These are phyloP conservation scores for Drosophila nr. perissopoda DNA, from an alignment of 2,888 invertebrate species.

Conservation along the genomic window DNA sequence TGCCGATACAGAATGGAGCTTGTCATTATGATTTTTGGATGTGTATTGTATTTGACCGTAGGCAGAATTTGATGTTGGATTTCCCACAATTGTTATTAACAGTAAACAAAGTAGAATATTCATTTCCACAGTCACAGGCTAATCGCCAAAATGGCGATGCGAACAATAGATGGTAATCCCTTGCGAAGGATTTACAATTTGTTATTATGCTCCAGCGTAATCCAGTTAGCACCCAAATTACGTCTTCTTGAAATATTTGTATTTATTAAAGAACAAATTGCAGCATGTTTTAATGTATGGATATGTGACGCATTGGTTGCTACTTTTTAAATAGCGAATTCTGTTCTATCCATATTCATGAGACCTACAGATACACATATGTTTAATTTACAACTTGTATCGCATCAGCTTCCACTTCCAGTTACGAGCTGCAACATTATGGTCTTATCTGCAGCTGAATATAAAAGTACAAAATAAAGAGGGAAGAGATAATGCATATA, in stretches of 20 bases:
- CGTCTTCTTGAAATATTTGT: background rate
- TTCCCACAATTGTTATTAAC: constrained; percentile 37
- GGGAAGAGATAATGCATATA: background rate
- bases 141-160: constrained; percentile 39
- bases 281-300: background rate
- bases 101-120: constrained; percentile 56
- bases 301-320: constrained; percentile 5
- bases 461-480: background rate
- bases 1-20: background rate
- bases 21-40: constrained; percentile 16
- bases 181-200: constrained; percentile 5
- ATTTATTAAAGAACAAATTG: background rate
- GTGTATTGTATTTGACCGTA: constrained; percentile 18
- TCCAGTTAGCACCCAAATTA: background rate
- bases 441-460: constrained; percentile 22
- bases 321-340: constrained; percentile 6
- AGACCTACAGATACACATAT: constrained; percentile 5
- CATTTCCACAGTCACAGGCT: constrained; percentile 52
- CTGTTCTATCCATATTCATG: constrained; percentile 31
- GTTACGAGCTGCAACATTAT: constrained; percentile 30
- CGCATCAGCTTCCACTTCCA: constrained; percentile 24
- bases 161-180: constrained; percentile 11
- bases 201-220: constrained; percentile 1
- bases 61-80: constrained; percentile 8
- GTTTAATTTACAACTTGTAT: constrained; percentile 1